Conservation (phyloP, 2,888 invertebrate genomes). For the Acanthosepion lycidas region DNA sequence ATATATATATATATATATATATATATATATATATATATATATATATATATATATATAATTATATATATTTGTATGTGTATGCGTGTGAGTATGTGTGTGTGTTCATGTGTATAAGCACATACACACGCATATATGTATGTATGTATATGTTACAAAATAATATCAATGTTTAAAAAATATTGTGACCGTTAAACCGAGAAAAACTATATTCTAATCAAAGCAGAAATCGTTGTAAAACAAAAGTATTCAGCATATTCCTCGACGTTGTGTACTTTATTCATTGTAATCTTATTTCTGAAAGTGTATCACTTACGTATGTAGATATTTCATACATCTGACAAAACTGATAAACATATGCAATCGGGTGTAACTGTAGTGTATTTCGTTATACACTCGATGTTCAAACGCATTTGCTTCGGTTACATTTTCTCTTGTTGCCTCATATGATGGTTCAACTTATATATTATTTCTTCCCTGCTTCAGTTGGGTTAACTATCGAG, state of each 20-base stretch:
- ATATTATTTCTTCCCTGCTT: neutral
- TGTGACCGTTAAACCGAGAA: too few relatives aligned
- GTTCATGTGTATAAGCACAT: too few relatives aligned
- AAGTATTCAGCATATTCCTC: neutral
- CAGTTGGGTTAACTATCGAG: neutral
- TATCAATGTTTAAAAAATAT: too few relatives aligned
- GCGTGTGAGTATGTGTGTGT: too few relatives aligned
- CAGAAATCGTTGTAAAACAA: neutral
- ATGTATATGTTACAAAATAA: too few relatives aligned
- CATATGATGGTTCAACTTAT: neutral
- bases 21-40: conserved; percentile 33
- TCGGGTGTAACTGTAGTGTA: neutral
- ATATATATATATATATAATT: neutral
- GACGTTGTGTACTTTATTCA: neutral
- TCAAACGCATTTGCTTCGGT: neutral
- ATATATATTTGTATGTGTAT: neutral
- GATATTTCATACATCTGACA: neutral
- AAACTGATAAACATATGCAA: neutral
- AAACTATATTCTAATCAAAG: too few relatives aligned
- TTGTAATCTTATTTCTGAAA: neutral
- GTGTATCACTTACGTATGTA: neutral
- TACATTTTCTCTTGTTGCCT: neutral
- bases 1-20: neutral
- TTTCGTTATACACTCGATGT: neutral
- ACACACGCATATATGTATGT: too few relatives aligned